Conservation (phyloP, 2,888 invertebrate species). For the Agrilus cyanescens region DNA sequence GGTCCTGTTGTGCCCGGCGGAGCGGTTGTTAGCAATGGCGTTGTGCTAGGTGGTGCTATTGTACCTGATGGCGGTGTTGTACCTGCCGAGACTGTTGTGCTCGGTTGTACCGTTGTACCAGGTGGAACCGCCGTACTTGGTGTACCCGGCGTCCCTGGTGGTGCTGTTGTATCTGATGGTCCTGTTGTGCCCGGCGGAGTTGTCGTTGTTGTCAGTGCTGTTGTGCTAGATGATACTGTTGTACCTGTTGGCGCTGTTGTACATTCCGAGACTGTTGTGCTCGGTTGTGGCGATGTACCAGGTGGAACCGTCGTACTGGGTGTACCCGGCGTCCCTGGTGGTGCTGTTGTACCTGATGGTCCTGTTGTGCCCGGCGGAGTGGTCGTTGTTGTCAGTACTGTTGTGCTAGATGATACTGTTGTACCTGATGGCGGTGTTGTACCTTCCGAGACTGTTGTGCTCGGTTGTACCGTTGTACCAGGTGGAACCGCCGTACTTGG, state of each 20-base stretch:
- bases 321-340: conserved; percentile 1
- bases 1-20: not conserved
- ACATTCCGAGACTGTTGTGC: not conserved
- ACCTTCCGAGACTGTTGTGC: no score
- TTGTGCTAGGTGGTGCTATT: no score
- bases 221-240: not conserved
- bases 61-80: not conserved
- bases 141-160: not conserved
- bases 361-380: not conserved
- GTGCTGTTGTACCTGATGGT: not conserved
- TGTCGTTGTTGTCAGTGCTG: conserved; percentile 1
- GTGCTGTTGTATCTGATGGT: not conserved
- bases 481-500: not conserved
- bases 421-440: no score
- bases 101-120: not conserved
- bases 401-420: no score
- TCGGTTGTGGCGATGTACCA: not conserved
- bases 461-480: no score
- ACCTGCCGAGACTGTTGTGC: no score
- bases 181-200: not conserved
- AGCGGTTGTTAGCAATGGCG: no score
- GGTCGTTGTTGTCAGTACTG: not conserved
- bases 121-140: not conserved
- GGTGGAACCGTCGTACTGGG: not conserved
- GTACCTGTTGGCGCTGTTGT: not conserved